Conservation (phyloP, 2,113 vertebrate species). For the Clinocottus analis region DNA sequence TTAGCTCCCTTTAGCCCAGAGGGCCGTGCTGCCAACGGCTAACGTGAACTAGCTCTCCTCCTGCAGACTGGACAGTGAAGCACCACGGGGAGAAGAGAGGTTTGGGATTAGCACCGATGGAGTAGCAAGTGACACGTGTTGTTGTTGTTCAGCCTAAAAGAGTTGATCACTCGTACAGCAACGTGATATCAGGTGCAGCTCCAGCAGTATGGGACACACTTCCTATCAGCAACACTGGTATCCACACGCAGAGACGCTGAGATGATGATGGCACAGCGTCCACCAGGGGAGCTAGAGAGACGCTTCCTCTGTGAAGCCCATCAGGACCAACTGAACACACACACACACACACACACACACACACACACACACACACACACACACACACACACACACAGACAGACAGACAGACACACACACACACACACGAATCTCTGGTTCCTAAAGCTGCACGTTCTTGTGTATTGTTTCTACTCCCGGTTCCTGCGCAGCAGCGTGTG, state of each 20-base stretch:
- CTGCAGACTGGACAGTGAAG: too few species aligned
- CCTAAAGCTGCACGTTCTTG: not conserved
- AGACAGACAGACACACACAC: too few species aligned
- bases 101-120: not conserved
- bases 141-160: too few species aligned
- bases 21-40: too few species aligned
- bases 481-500: too few species aligned
- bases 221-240: not conserved
- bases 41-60: too few species aligned
- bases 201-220: not conserved
- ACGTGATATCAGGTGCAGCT: not conserved
- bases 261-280: too few species aligned
- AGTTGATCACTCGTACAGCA: not conserved
- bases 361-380: too few species aligned
- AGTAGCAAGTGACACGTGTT: not conserved
- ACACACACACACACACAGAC: too few species aligned
- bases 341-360: not conserved
- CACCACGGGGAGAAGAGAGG: too few species aligned
- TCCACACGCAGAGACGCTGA: too few species aligned
- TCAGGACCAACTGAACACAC: conserved; percentile 2
- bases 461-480: conserved; percentile 18
- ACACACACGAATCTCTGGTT: not conserved
- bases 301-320: conserved; percentile 11
- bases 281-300: not conserved
- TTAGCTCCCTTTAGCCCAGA: too few species aligned